These are phyloP conservation scores for Orycteropus afer DNA, from an alignment of 2,113 vertebrate species.

Conservation along the genomic window DNA sequence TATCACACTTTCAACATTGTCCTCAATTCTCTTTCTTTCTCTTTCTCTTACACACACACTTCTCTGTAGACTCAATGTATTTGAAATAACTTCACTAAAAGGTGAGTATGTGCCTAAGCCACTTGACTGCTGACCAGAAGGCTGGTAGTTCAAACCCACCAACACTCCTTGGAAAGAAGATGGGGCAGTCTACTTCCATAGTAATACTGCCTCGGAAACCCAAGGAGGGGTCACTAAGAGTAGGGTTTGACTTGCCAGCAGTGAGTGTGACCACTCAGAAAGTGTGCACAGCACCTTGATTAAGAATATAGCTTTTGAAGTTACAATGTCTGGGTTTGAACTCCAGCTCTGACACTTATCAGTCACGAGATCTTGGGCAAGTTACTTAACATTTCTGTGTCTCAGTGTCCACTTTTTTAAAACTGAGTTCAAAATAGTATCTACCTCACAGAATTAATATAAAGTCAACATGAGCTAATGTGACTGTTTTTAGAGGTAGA, in stretches of 20 bases:
- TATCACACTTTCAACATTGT: neutral
- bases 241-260: no score
- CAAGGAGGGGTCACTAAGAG: no score
- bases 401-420: neutral
- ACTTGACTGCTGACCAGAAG: no score
- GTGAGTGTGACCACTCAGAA: neutral
- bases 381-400: neutral
- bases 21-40: neutral
- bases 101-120: no score
- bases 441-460: neutral
- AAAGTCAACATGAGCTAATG: neutral
- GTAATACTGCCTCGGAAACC: no score
- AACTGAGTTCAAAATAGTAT: neutral
- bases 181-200: no score
- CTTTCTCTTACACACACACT: neutral
- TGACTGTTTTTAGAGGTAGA: neutral
- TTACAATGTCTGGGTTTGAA: neutral
- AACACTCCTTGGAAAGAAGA: no score
- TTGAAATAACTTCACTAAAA: neutral
- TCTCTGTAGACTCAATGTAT: neutral
- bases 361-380: neutral
- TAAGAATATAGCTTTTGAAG: neutral
- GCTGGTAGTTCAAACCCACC: no score
- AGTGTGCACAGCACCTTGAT: neutral
- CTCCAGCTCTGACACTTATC: neutral